Evolutionary conservation across 1,140 invertebrate species (phyloP), one percentile per base, ranked within the genome.

Genomic region (Probaryconus sp.): DNA sequence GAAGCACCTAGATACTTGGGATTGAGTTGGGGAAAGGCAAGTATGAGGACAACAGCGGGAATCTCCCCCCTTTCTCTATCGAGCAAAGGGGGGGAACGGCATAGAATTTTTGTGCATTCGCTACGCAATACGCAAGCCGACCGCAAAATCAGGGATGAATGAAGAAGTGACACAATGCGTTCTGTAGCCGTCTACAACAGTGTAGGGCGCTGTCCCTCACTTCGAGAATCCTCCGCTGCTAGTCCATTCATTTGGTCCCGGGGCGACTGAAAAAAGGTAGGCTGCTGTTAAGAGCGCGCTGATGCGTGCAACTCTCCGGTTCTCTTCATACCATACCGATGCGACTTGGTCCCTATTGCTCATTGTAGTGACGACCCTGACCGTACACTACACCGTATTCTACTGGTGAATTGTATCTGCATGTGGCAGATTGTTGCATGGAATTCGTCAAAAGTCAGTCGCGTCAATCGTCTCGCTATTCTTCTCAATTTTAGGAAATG

Each of bases 121-220:
- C 80, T 80, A 86, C 83, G 84, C 85, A 86, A 86, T 81, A 86
- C 83, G 83, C 85, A 87, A 86, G 83, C 81, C 83, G 73, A 85
- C 85, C 84, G 83, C 85, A 87, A 87, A 86, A 86, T 87, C 84
- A 81, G 82, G 72, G 75, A 83, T 84, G 84, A 87, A 87, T 82
- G 83, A 85, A 83, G 74, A 85, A 84, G 77, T 85, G 83, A 86
- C 85, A 87, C 85, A 87, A 87, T 86, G 81, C 82, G 61, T 26
- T 43, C 55, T 35, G 33, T 18, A 58, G 61, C 72, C 75, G 76
- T 48, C 40, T 45, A 18, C 33, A 63, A 63, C 51, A 55, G 47
- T 67, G 61, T 53, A 69, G 68, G 70, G 45, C 68, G 61, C 63
- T 50, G 68, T 71, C 64, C 68, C 74, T 77, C 68, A 68, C 35